These are phyloP conservation scores for Macrosiphum euphorbiae DNA, from an alignment of 2,888 invertebrate genomes.

Conservation along the genomic window DNA sequence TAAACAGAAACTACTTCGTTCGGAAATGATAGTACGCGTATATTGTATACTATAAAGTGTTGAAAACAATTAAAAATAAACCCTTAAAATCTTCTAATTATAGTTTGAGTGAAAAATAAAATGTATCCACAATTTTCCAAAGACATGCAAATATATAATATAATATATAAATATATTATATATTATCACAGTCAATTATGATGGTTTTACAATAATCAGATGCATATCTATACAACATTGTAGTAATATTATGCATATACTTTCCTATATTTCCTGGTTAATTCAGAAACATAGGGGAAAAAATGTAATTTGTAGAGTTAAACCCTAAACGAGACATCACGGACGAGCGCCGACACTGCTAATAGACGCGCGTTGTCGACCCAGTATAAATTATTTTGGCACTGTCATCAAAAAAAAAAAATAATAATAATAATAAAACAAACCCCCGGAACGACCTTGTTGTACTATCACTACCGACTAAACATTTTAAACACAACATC, in stretches of 20 bases:
- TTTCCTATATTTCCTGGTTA: not conserved
- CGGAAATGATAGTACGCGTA: not conserved
- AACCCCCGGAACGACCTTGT: not conserved
- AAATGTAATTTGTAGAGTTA: not conserved
- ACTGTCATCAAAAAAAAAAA: not conserved
- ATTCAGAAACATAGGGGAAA: not conserved
- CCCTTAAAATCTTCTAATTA: not conserved
- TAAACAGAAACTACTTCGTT: not conserved
- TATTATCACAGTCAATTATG: not conserved
- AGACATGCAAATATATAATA: not conserved
- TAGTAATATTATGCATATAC: not conserved
- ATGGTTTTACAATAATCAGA: not conserved
- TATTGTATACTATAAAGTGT: not conserved
- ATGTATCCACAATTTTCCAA: not conserved
- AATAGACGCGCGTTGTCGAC: not conserved
- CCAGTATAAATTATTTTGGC: not conserved
- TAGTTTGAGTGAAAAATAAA: not conserved
- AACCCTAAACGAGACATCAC: not conserved
- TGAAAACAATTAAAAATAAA: not conserved
- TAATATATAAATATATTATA: not conserved
- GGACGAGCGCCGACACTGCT: not conserved
- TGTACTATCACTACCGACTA: not conserved
- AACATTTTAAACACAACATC: not conserved
- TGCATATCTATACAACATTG: not conserved
- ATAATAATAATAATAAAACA: not conserved